A percentile compares a stretch with the other conserved stretches of the same genome.
These are phyloP conservation scores for Bufotes viridis DNA, from an alignment of 2,797 vertebrate species.

Conservation along the genomic window DNA sequence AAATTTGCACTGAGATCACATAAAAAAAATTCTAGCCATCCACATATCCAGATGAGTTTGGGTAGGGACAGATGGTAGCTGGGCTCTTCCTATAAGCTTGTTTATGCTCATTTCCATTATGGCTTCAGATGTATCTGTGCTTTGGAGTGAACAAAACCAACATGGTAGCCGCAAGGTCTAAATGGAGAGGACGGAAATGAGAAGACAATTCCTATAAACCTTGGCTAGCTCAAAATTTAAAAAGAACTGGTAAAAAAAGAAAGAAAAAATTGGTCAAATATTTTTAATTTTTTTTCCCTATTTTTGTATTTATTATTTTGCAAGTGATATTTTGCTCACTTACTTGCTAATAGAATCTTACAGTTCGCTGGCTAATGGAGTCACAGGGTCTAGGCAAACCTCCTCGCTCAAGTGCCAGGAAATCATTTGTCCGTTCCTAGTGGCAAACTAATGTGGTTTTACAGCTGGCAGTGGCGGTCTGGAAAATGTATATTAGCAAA, in stretches of 20 bases:
- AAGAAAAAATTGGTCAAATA: no score
- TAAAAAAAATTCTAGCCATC: conserved; percentile 33
- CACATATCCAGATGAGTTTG: conserved; percentile 52
- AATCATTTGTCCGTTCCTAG: conserved; percentile 73
- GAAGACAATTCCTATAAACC: conserved; percentile 67
- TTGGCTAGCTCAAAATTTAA: conserved; percentile 66
- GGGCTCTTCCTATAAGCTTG: conserved; percentile 54
- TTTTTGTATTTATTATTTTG: background rate
- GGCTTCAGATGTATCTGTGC: conserved; percentile 49
- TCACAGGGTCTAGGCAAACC: conserved; percentile 67
- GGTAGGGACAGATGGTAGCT: conserved; percentile 57
- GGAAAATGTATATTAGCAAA: conserved; percentile 67
- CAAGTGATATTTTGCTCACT: conserved; percentile 68
- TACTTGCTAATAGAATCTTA: conserved; percentile 72
- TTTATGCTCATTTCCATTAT: conserved; percentile 63
- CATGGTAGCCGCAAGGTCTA: conserved; percentile 65
- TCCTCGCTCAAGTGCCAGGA: conserved; percentile 67
- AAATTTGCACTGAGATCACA: conserved; percentile 51
- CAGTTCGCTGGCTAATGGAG: conserved; percentile 70
- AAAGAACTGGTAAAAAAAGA: background rate
- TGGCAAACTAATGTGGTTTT: conserved; percentile 70
- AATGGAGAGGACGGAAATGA: conserved; percentile 66
- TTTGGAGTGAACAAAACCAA: conserved; percentile 62
- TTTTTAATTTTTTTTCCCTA: background rate
- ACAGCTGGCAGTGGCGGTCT: conserved; percentile 72